Conservation (phyloP, 1,140 invertebrate species). For the Leptinotarsa undecemlineata region DNA sequence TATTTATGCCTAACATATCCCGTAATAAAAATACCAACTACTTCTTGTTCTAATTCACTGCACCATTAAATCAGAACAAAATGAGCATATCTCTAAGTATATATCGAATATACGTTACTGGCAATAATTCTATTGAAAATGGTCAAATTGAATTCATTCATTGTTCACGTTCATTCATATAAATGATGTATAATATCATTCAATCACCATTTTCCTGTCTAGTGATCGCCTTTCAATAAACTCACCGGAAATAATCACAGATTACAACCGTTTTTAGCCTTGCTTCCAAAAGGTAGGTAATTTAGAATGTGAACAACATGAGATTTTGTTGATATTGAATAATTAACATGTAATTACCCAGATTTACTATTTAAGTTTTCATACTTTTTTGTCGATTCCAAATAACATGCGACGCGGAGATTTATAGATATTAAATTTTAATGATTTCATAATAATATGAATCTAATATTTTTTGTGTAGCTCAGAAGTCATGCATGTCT, state of each 20-base stretch:
- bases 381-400: not conserved
- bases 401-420: not conserved
- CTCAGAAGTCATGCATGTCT: not conserved
- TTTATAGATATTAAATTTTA: conserved; percentile 2
- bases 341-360: not conserved
- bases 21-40: no score
- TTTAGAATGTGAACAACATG: not conserved
- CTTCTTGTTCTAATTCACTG: no score
- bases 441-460: not conserved
- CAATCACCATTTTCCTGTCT: not conserved
- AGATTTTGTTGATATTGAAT: not conserved
- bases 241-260: not conserved
- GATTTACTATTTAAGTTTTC: not conserved
- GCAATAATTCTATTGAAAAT: no score
- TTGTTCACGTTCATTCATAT: not conserved
- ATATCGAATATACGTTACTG: no score
- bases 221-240: not conserved
- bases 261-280: not conserved
- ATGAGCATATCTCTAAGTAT: no score
- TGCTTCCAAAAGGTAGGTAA: not conserved
- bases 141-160: not conserved
- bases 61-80: no score
- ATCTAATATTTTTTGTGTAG: not conserved
- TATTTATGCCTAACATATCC: no score
- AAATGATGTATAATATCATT: not conserved